A percentile compares a stretch with the other conserved stretches of the same genome.
These are phyloP conservation scores for Procavia capensis DNA, from an alignment of 2,113 vertebrate species.

Conservation along the genomic window DNA sequence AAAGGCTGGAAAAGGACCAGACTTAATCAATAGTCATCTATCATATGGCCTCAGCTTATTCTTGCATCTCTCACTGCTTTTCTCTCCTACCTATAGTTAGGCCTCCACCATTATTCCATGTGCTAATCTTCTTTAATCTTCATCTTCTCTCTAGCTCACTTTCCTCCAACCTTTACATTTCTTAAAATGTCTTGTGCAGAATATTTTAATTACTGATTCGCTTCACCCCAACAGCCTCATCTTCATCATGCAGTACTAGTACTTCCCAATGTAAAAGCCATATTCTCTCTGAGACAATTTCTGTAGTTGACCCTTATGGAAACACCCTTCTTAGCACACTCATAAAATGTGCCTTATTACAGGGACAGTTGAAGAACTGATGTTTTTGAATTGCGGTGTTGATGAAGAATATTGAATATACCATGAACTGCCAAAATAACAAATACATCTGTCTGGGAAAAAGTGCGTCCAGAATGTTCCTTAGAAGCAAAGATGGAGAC, in stretches of 20 bases:
- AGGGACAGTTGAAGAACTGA: too few species aligned
- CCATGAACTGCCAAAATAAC: too few species aligned
- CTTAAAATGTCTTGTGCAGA: neutral
- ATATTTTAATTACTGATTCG: neutral
- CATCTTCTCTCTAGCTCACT: neutral
- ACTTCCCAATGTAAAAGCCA: neutral
- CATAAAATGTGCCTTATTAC: neutral
- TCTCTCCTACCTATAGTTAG: neutral
- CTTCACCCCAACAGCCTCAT: neutral
- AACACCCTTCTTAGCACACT: neutral
- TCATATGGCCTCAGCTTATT: too few species aligned
- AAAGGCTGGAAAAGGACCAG: neutral
- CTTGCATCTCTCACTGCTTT: neutral
- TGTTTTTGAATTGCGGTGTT: too few species aligned
- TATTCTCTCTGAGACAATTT: neutral
- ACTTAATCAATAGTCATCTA: too few species aligned
- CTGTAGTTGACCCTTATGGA: neutral
- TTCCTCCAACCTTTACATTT: neutral
- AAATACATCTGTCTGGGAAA: too few species aligned
- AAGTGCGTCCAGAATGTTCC: too few species aligned
- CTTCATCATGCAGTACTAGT: rapidly evolving
- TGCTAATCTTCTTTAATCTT: neutral
- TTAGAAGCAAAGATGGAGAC: too few species aligned
- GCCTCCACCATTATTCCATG: too few species aligned
- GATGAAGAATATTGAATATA: too few species aligned